Evolutionary conservation across 2,888 invertebrate species (phyloP), one percentile per base, ranked within the genome.

Genomic region (Euproctis similis): DNA sequence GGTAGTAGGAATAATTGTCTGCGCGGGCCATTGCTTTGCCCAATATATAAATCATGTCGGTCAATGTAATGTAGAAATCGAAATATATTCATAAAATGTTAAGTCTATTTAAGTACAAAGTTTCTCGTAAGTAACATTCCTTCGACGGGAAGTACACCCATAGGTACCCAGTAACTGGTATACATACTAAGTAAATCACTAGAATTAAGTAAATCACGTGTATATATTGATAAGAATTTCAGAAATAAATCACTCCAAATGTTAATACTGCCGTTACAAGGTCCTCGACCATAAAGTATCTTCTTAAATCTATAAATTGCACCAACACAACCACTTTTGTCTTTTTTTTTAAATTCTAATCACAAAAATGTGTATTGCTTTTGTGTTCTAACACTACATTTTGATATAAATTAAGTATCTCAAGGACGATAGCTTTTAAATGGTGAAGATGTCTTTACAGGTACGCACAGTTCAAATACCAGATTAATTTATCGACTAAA

Each of bases 271-370:
- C 19, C 17, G 39, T 35, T 31, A n/a, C n/a, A n/a, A 22, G 38
- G 75, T 74, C 77, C 54, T 58, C 36, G 78, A 73, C 78, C 77
- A 33, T 16, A 52, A 47, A 46, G 19, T 49, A 54, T 53, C 49
- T 51, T 53, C 77, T 76, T 75, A 73, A 59, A 62, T 48, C 81
- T 80, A 80, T 53, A 47, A 81, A 81, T 84, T 82, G 82, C 82
- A 82, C 82, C 38, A 78, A 81, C 81, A 84, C 82, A 84, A 84
- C 82, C 82, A 64, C 71, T 47, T 53, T 67, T 74, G 76, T 81
- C 74, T 76, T 81, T 76, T 80, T 81, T 78, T 78, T 39, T 72
- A 75, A 71, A 69, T 56, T 59, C 63, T 63, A 69, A 78, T 78
- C 80, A 80, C 77, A 80, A 68, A 21, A 58, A 54, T 56, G 53